Evolutionary conservation across 2,888 invertebrate genomes (phyloP).

Genomic region (Acanthococcus lagerstroemiae): DNA sequence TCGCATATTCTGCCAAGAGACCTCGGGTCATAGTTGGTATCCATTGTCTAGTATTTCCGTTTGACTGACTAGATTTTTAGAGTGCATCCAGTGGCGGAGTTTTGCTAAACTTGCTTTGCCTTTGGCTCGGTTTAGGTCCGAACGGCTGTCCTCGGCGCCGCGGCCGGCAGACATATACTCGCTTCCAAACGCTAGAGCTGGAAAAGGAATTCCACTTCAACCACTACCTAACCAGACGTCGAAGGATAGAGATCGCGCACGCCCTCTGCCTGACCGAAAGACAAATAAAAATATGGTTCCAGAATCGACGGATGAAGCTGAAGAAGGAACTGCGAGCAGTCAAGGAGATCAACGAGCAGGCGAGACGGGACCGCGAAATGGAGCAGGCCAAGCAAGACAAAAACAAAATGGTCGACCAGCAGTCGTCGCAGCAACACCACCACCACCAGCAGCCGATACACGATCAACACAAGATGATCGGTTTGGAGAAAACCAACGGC

Average conservation of each 20-base stretch:
- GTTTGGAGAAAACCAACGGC: slow-evolving; percentile 51
- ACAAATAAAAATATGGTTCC: slow-evolving; percentile 96
- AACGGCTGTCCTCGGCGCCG: slow-evolving; percentile 89
- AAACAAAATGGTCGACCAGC: slow-evolving; percentile 52
- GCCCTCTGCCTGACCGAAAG: slow-evolving; percentile 90
- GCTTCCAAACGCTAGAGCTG: slow-evolving; percentile 94
- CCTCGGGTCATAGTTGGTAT: no score
- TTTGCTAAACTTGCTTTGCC: no score
- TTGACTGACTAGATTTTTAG: no score
- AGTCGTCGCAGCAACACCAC: slow-evolving; percentile 37
- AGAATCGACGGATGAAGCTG: slow-evolving; percentile 50
- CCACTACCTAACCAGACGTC: slow-evolving; percentile 89
- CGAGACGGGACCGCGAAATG: slow-evolving; percentile 78
- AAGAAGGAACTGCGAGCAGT: slow-evolving; percentile 43
- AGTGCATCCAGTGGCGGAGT: no score
- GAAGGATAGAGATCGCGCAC: slow-evolving; percentile 95
- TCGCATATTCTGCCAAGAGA: no score
- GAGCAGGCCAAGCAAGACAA: slow-evolving; percentile 77
- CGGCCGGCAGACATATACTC: slow-evolving; percentile 94
- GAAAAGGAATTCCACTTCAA: slow-evolving; percentile 99
- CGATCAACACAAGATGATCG: slow-evolving; percentile 41
- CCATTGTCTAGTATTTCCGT: no score
- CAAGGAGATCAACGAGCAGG: slow-evolving; percentile 90
- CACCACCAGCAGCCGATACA: slow-evolving; percentile 37
- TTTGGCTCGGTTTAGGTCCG: no score